Evolutionary conservation across 92 coral and sea anemone genomes (phyloP).

Genomic region (Metridium senile): DNA sequence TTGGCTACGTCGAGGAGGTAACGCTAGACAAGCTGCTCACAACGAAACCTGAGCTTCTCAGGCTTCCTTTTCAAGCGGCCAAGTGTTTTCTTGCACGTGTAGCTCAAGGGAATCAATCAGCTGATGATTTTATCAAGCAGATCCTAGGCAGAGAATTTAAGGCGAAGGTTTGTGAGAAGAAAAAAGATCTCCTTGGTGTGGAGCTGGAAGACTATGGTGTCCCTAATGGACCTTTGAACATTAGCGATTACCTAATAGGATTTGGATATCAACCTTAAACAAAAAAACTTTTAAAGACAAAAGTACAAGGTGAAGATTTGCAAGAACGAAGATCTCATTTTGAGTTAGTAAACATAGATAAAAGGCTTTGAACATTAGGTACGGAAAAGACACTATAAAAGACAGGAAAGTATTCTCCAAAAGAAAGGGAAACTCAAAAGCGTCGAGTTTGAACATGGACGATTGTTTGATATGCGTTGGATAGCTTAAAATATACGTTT

Average conservation of each 20-base stretch:
- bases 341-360: too few relatives aligned
- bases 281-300: not conserved
- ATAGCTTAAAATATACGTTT: too few relatives aligned
- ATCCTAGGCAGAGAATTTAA: conserved; percentile 51
- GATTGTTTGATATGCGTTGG: too few relatives aligned
- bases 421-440: too few relatives aligned
- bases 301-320: too few relatives aligned
- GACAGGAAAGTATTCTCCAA: too few relatives aligned
- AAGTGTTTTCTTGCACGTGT: conserved; percentile 71
- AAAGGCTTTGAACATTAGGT: too few relatives aligned
- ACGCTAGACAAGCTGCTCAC: conserved; percentile 45
- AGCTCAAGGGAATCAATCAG: conserved; percentile 47
- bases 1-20: conserved; percentile 75
- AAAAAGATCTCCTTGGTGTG: conserved; percentile 44
- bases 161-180: conserved; percentile 44
- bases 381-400: too few relatives aligned
- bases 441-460: too few relatives aligned
- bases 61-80: conserved; percentile 66
- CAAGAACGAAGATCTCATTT: too few relatives aligned
- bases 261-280: conserved; percentile 6
- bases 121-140: conserved; percentile 55
- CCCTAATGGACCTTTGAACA: conserved; percentile 55
- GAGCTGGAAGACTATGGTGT: conserved; percentile 61
- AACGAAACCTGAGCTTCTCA: conserved; percentile 39
- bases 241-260: conserved; percentile 26